phyloP scores from a whole-genome alignment of 2,113 vertebrate species.

The Chionomys nivalis region DNA sequence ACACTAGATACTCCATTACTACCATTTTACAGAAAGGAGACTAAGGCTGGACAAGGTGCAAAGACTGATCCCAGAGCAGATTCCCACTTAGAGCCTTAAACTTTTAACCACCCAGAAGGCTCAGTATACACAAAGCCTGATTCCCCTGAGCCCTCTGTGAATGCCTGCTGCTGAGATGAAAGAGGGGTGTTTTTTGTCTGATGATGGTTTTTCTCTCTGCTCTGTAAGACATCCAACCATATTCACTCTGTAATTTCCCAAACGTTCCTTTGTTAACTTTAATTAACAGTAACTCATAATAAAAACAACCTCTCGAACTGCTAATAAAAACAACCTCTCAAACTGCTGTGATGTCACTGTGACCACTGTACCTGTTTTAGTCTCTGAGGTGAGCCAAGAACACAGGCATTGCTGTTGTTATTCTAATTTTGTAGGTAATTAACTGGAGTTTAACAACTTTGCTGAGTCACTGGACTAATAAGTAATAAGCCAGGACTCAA shows the following conservation, averaged over 20 bases:
- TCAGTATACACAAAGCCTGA: background rate
- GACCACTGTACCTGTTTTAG: background rate
- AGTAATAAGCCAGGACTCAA: background rate
- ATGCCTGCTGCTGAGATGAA: background rate
- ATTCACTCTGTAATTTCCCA: constrained; percentile 5
- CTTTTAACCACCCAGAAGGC: background rate
- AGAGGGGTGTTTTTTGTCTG: background rate
- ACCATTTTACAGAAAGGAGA: constrained; percentile 36
- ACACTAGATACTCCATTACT: background rate
- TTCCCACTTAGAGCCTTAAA: background rate
- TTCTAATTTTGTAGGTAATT: background rate
- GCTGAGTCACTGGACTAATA: background rate
- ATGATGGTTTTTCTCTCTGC: background rate
- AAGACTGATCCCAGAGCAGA: constrained; percentile 1
- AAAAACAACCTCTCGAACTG: background rate
- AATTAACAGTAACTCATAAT: background rate
- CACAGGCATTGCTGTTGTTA: background rate
- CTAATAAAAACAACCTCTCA: background rate
- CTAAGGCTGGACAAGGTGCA: background rate
- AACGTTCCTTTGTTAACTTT: background rate
- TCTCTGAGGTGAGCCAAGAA: background rate
- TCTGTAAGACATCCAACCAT: background rate
- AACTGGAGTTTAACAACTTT: background rate
- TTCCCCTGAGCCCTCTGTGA: background rate
- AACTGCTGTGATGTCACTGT: background rate